These are phyloP conservation scores for Latheticus oryzae DNA, from an alignment of 2,888 invertebrate species.

Conservation along the genomic window DNA sequence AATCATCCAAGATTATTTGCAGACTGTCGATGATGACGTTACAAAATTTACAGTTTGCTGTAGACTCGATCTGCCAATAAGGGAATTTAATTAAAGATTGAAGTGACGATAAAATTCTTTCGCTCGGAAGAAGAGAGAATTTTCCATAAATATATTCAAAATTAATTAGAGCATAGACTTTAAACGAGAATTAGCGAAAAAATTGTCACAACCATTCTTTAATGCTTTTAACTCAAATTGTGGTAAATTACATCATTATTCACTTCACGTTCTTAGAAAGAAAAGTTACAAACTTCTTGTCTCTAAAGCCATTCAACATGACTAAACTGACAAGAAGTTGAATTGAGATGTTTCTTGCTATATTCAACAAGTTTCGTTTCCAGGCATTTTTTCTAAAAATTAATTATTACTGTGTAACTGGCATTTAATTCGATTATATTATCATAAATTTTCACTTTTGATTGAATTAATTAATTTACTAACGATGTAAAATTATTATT, in stretches of 20 bases:
- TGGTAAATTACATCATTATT: neutral
- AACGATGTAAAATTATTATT: no score
- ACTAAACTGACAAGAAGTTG: conserved; percentile 12
- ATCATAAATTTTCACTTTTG: no score
- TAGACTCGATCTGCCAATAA: conserved; percentile 12
- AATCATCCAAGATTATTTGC: conserved; percentile 32
- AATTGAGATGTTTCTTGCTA: conserved; percentile 12
- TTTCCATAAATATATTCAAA: no score
- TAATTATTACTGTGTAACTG: conserved; percentile 1
- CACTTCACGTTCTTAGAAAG: neutral
- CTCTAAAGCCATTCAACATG: conserved; percentile 4
- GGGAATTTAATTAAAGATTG: conserved; percentile 30
- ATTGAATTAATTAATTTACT: no score
- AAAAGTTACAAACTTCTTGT: conserved; percentile 7
- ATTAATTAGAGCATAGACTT: conserved; percentile 1
- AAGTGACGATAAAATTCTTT: conserved; percentile 5
- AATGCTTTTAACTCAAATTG: neutral
- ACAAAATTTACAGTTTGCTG: conserved; percentile 25
- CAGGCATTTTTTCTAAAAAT: neutral
- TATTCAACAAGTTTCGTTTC: neutral
- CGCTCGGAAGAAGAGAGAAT: no score
- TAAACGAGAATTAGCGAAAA: conserved; percentile 11
- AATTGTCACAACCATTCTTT: conserved; percentile 3
- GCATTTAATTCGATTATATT: neutral
- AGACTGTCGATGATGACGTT: conserved; percentile 29